Evolutionary conservation across 2,113 vertebrate species (phyloP), one percentile per base, ranked within the genome.

Genomic region (Albula goreensis): DNA sequence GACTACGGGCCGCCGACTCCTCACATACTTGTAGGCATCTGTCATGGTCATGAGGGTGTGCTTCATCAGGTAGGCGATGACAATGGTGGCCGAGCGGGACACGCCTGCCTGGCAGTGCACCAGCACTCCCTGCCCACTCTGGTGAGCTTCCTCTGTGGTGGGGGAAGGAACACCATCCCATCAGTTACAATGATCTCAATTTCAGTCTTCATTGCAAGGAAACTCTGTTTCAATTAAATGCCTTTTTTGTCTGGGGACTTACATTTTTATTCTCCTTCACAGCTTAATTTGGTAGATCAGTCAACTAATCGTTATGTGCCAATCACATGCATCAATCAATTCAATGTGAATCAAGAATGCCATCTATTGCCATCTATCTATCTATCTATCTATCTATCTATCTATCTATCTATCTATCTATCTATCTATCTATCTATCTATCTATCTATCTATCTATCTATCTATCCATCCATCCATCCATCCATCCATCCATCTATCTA

Each of bases 11-110:
- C 96, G 92, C 87, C 96, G 96, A 93, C 96, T 96, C 93, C 96
- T 96, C 84, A 97, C 96, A 85, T 97, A 97, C 89, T 97, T 97
- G 66, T 97, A 97, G 84, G 96, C 96, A 66, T 97, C 96, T 0
- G 96, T 97, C 96, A 97, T 97, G 91, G 96, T 97, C 96, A 97
- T 97, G 82, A 95, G 93, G 0, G 96, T 97, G 94, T 97, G 96
- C 92, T 97, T 97, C 96, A 97, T 97, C 87, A 97, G 86, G 90
- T 97, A 97, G 0, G 96, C 96, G 0, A 97, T 97, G 89, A 97
- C 96, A 0, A 97, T 95, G 90, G 96, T 97, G 91, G 96, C 96
- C 0, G 96, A 97, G 19, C 96, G 94, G 11, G 96, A 97, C 88
- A 97, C 96, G 0, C 96, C 96, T 0, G 96, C 96, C 89, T 97